Conservation (phyloP, 2,797 vertebrate species). For the Chaetophractus vellerosus region DNA sequence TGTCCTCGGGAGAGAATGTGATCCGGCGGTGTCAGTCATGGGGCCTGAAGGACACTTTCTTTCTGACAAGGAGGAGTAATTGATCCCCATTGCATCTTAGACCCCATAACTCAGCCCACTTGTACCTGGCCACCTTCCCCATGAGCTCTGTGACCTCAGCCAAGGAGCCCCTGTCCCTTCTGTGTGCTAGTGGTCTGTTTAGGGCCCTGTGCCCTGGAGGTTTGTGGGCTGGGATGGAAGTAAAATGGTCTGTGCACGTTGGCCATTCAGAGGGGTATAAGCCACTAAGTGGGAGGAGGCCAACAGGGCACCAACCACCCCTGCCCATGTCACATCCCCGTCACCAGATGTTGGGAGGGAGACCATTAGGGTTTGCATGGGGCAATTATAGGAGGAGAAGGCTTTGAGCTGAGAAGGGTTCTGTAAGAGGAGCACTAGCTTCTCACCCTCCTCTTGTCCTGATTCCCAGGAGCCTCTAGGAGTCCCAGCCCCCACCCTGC, state of each 20-base stretch:
- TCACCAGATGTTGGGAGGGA: background rate
- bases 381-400: background rate
- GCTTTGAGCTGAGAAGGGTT: background rate
- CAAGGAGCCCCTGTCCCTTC: no score
- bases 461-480: background rate
- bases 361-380: background rate
- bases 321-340: no score
- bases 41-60: background rate
- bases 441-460: background rate
- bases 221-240: no score
- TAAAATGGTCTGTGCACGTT: no score
- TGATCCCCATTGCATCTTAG: accelerated
- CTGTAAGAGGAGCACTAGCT: background rate
- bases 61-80: background rate
- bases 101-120: no score
- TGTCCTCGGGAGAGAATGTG: background rate
- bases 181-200: no score
- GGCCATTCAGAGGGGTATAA: no score
- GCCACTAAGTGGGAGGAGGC: no score
- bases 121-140: background rate
- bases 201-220: no score
- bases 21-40: background rate
- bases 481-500: background rate
- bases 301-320: no score
- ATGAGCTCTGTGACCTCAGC: background rate